Base-by-base conservation (phyloP, 2,888 invertebrate genomes). In the Apoda limacodes region DNA sequence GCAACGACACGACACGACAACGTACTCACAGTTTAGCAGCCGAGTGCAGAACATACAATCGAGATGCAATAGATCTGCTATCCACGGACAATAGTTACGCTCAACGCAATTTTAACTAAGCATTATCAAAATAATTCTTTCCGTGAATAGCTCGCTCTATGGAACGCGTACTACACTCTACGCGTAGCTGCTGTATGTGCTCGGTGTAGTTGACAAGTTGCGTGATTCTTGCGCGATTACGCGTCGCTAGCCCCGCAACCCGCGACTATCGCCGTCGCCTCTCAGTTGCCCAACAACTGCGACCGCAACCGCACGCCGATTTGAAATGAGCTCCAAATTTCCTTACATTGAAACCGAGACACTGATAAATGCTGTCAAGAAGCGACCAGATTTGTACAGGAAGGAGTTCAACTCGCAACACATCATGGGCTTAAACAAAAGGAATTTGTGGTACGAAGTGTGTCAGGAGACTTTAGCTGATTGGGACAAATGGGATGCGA, bases 381-480 rank as follows among this genome's bases (percentile, higher is more conserved):
- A 41, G 3, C 51, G 62, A 0, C 59, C 60, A 0, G 50, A 54
- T 3, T 35, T 69, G 27, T 67, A 64, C 39, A 53, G 57, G 27
- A 62, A 52, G 26, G 51, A 48, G 7, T 55, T 63, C 24, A 38
- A 52, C 0, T 46, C 48, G 25, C 60, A 61, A 34, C 55, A 51
- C 23, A 51, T 48, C 30, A 52, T 59, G 32, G 56, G 54, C 27
- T 57, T 53, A 31, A 43, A 52, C 15, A 67, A 60, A 32, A 40
- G 55, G 7, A 49, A 49, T 26, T 34, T 64, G 32, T 69, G 68
- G 67, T 45, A 44, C 5, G 63, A 61, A 10, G 52, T 64, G 7
- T 56, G 60, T 34, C 43, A 43, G 26, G 65, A 65, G 23, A 53
- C 67, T n/a, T 46, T 47, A 22, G 33, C 43, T 2, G 46, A 48